A percentile compares a stretch with the other conserved stretches of the same genome.
Conservation (phyloP, 1,140 invertebrate genomes). For the Zaprionus tsacasi region DNA sequence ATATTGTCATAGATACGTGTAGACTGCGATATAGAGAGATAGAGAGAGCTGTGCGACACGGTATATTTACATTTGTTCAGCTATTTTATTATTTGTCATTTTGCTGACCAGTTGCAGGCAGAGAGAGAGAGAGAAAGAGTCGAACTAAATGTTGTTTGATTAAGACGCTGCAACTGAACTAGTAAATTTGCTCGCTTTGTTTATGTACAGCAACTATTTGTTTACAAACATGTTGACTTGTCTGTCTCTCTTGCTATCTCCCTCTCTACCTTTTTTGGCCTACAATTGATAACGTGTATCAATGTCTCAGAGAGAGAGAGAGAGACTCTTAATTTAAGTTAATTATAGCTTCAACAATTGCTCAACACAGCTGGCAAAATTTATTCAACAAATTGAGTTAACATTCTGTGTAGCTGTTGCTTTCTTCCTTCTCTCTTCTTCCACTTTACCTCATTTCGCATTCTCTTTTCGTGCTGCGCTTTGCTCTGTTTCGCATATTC, state of each 20-base stretch:
- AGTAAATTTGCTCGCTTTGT: slow-evolving; percentile 30
- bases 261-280: neutral
- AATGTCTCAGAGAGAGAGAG: neutral
- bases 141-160: slow-evolving; percentile 58
- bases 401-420: slow-evolving; percentile 11
- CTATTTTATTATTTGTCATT: slow-evolving; percentile 53
- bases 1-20: slow-evolving; percentile 35
- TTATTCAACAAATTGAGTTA: slow-evolving; percentile 61
- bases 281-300: slow-evolving; percentile 7
- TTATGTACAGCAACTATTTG: slow-evolving; percentile 40
- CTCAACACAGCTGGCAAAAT: slow-evolving; percentile 12
- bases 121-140: slow-evolving; percentile 16
- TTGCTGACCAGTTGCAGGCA: slow-evolving; percentile 40
- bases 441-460: slow-evolving; percentile 55
- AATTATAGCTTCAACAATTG: slow-evolving; percentile 30
- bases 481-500: slow-evolving; percentile 56
- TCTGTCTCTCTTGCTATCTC: slow-evolving; percentile 3
- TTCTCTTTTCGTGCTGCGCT: slow-evolving; percentile 58
- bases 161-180: slow-evolving; percentile 17
- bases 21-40: too few relatives aligned
- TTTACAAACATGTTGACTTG: slow-evolving; percentile 8
- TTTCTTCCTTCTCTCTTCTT: neutral
- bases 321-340: slow-evolving; percentile 15
- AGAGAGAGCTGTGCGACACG: neutral
- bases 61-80: slow-evolving; percentile 43